Conservation (phyloP, 2,113 vertebrate genomes). For the Carlito syrichta region DNA sequence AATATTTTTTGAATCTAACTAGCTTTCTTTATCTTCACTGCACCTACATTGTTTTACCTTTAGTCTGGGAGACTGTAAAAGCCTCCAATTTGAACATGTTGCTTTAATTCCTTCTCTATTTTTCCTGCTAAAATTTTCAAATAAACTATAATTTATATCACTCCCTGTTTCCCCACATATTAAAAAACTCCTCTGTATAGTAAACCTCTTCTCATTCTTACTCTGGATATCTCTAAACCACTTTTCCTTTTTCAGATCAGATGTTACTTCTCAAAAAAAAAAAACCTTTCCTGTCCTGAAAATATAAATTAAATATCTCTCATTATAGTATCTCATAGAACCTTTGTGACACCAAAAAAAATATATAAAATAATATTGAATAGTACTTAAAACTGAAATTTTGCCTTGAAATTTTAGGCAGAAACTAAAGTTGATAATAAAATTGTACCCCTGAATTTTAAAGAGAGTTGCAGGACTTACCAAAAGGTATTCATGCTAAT, state of each 20-base stretch:
- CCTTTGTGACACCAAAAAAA: neutral
- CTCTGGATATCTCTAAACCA: neutral
- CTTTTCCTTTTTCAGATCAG: neutral
- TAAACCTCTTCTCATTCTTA: neutral
- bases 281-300: neutral
- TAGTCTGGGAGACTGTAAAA: neutral
- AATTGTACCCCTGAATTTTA: neutral
- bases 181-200: neutral
- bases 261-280: neutral
- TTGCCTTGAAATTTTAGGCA: neutral
- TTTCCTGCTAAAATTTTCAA: neutral
- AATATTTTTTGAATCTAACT: neutral
- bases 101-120: neutral
- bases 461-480: neutral
- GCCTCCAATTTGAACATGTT: neutral
- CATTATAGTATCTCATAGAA: neutral
- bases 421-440: neutral
- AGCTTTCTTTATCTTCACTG: neutral
- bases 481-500: neutral
- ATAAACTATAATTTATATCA: neutral
- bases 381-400: too few relatives aligned
- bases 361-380: neutral
- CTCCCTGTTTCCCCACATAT: neutral
- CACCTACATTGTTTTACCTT: neutral
- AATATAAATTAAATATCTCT: slow-evolving; percentile 6